These are phyloP conservation scores for Dendrocopos noguchii DNA, from an alignment of 2,113 vertebrate species.

Conservation along the genomic window DNA sequence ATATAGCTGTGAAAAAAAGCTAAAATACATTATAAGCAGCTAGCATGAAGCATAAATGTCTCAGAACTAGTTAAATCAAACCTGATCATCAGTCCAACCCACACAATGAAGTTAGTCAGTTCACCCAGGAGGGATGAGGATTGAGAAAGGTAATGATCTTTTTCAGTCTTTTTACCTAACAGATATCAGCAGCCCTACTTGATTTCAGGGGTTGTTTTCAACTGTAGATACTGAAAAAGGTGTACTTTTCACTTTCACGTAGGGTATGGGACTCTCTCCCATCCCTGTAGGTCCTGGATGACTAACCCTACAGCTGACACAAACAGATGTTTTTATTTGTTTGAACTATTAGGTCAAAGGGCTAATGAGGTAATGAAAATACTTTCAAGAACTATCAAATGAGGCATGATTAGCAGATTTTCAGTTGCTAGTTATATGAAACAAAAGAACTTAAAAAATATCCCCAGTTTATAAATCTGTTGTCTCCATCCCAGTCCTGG, in stretches of 20 bases:
- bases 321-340: slow-evolving; percentile 60
- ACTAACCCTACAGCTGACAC: slow-evolving; percentile 20
- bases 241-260: not conserved
- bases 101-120: not conserved
- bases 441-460: slow-evolving; percentile 8
- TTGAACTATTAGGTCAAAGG: slow-evolving; percentile 67
- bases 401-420: slow-evolving; percentile 50
- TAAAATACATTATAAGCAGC: not conserved
- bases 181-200: not conserved
- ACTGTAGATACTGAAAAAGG: not conserved
- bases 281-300: not conserved
- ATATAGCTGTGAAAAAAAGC: not conserved
- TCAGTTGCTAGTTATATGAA: slow-evolving; percentile 21
- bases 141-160: not conserved
- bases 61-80: not conserved
- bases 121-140: not conserved
- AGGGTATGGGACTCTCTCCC: not conserved
- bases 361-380: slow-evolving; percentile 68
- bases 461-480: not conserved
- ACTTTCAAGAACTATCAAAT: slow-evolving; percentile 50
- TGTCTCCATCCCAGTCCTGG: not conserved
- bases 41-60: not conserved
- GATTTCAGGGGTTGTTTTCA: slow-evolving; percentile 6
- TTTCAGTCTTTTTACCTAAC: not conserved
- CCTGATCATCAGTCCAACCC: not conserved